A percentile compares a stretch with the other conserved stretches of the same genome.
phyloP scores from a whole-genome alignment of 2,888 invertebrate species.

The Entomobrya multifasciata region DNA sequence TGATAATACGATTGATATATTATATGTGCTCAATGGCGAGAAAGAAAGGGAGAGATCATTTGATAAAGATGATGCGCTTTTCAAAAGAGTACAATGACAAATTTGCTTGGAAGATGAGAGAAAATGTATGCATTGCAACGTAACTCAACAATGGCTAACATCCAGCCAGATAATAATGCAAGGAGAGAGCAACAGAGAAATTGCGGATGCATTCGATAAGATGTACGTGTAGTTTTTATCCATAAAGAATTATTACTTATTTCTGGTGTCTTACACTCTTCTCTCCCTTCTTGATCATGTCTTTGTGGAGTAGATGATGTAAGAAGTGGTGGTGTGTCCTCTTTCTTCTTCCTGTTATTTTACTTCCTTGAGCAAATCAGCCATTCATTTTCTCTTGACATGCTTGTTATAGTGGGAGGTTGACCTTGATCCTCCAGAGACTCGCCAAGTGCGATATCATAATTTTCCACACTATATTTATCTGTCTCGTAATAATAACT shows the following conservation, averaged over 20 bases:
- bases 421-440: conserved; percentile 60
- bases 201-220: conserved; percentile 35
- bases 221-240: neutral
- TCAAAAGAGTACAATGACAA: conserved; percentile 21
- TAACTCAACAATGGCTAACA: conserved; percentile 16
- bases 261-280: conserved; percentile 7
- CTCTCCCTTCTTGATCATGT: no score
- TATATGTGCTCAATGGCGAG: no score
- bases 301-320: no score
- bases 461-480: no score
- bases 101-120: no score
- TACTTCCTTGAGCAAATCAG: conserved; percentile 37
- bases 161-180: conserved; percentile 1
- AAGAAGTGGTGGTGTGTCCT: neutral
- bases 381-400: conserved; percentile 16
- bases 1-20: conserved; percentile 37
- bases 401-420: neutral
- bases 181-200: neutral
- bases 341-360: conserved; percentile 22
- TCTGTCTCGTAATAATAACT: no score
- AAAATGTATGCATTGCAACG: neutral
- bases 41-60: no score
- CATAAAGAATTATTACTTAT: conserved; percentile 20
- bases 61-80: conserved; percentile 36
- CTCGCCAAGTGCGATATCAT: neutral